Evolutionary conservation across 2,888 invertebrate genomes (phyloP).

Genomic region (Pediacus dermestoides): DNA sequence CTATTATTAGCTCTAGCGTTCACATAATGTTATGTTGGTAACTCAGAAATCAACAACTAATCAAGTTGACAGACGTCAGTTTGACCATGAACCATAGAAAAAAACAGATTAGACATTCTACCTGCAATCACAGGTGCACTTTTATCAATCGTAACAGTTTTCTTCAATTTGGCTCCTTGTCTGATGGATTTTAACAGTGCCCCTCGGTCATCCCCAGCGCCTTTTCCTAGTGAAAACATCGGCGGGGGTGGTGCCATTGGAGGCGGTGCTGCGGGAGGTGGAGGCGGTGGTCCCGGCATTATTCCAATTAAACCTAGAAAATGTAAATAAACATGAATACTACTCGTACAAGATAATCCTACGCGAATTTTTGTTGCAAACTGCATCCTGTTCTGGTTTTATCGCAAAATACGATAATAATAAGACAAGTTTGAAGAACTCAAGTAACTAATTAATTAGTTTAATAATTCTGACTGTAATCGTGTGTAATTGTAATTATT

Average conservation of each 20-base stretch:
- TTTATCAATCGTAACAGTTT: conserved; percentile 85
- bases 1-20: too few relatives aligned
- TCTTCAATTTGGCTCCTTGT: conserved; percentile 76
- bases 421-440: not conserved
- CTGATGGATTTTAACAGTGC: conserved; percentile 79
- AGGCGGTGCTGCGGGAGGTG: conserved; percentile 64
- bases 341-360: too few relatives aligned
- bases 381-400: too few relatives aligned
- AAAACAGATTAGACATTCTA: conserved; percentile 44
- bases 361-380: too few relatives aligned
- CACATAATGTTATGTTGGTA: too few relatives aligned
- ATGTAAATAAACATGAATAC: too few relatives aligned
- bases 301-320: conserved; percentile 9
- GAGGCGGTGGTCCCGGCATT: conserved; percentile 58
- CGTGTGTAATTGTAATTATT: too few relatives aligned
- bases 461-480: too few relatives aligned
- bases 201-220: conserved; percentile 60
- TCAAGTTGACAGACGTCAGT: too few relatives aligned
- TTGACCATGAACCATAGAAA: too few relatives aligned
- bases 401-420: not conserved
- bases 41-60: too few relatives aligned
- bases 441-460: too few relatives aligned
- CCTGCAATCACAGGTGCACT: conserved; percentile 78
- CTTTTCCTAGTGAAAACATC: conserved; percentile 52
- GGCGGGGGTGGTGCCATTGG: conserved; percentile 61